A percentile compares a stretch with the other conserved stretches of the same genome.
Conservation (phyloP, 1,140 invertebrate genomes). For the Paraescarpia echinospica region DNA sequence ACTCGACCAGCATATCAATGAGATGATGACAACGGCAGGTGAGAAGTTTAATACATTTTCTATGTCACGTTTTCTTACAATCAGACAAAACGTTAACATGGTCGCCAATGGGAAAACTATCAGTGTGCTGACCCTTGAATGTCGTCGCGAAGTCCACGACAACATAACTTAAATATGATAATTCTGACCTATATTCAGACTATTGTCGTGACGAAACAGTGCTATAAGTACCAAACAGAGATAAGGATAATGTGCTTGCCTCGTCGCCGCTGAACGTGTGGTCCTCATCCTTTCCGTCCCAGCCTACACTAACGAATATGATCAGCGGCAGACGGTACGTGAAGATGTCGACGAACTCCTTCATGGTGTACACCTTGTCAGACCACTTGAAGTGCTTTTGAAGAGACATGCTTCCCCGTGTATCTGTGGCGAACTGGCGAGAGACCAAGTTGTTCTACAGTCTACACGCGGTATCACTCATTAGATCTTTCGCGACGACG, state of each 20-base stretch:
- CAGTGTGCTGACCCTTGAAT: no score
- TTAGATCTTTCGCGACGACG: no score
- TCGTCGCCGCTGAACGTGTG: neutral
- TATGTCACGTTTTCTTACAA: no score
- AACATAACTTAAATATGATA: neutral
- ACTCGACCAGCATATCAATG: no score
- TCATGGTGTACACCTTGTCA: neutral
- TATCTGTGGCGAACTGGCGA: neutral
- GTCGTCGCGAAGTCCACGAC: neutral
- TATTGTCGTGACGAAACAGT: no score
- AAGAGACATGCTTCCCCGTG: neutral
- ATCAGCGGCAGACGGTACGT: neutral
- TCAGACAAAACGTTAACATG: no score
- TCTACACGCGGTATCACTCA: no score
- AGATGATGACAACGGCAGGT: no score
- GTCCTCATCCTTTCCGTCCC: neutral
- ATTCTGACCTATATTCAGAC: neutral
- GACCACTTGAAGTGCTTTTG: conserved; percentile 1
- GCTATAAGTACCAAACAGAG: neutral
- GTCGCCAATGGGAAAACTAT: no score
- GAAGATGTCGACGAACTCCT: conserved; percentile 8
- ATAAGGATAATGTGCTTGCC: neutral
- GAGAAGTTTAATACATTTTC: no score
- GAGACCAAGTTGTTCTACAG: no score
- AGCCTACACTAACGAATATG: neutral